These are phyloP conservation scores for Cataglyphis hispanica DNA, from an alignment of 1,140 invertebrate genomes.

Conservation along the genomic window DNA sequence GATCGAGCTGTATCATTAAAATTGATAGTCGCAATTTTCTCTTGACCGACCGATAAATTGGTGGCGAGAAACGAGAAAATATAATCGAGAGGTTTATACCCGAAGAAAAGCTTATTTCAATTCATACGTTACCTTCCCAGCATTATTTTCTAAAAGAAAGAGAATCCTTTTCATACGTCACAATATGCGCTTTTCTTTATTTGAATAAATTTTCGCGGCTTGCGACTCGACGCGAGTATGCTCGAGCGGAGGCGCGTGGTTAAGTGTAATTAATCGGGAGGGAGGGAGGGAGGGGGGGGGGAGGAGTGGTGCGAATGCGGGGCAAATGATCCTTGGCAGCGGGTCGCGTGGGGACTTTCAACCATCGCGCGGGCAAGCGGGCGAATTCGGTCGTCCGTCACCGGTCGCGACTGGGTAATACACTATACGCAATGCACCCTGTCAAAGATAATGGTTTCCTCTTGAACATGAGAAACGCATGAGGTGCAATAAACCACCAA, in stretches of 20 bases:
- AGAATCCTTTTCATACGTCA: no score
- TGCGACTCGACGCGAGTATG: not conserved
- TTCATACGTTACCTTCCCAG: not conserved
- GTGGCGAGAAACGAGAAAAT: not conserved
- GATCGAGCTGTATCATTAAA: conserved; percentile 52
- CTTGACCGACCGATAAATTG: conserved; percentile 4
- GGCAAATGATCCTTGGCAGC: conserved; percentile 80
- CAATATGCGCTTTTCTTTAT: no score
- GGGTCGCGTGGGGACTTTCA: conserved; percentile 64
- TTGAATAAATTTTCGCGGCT: not conserved
- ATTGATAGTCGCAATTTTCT: conserved; percentile 25
- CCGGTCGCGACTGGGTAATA: conserved; percentile 80
- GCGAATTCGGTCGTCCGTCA: conserved; percentile 80
- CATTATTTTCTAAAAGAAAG: not conserved
- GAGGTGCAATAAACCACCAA: conserved; percentile 81
- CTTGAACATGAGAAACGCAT: conserved; percentile 80
- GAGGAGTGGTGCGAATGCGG: conserved; percentile 62
- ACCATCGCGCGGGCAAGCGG: conserved; percentile 68
- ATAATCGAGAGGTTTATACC: not conserved
- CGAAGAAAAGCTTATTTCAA: not conserved
- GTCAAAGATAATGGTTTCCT: conserved; percentile 81
- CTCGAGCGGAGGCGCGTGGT: conserved; percentile 53
- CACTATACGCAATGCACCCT: conserved; percentile 81
- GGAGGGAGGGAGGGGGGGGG: not conserved
- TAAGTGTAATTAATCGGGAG: conserved; percentile 78